phyloP scores from a whole-genome alignment of 2,888 invertebrate species.

The Cantharis rustica region DNA sequence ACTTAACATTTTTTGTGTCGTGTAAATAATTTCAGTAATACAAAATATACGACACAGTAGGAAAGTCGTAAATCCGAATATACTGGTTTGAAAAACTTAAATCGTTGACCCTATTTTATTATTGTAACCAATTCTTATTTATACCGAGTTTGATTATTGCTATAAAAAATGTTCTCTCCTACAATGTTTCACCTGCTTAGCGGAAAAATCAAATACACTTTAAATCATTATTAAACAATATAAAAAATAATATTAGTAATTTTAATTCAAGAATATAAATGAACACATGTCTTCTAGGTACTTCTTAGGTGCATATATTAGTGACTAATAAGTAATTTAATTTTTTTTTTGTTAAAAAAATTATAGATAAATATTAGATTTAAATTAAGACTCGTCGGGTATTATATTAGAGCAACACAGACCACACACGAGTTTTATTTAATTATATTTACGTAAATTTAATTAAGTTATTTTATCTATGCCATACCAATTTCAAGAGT shows the following conservation, averaged over 20 bases:
- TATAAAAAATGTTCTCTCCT: background rate
- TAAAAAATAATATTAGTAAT: slow-evolving; percentile 42
- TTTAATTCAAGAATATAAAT: slow-evolving; percentile 47
- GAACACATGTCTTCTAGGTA: slow-evolving; percentile 41
- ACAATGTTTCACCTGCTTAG: slow-evolving; percentile 36
- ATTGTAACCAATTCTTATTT: background rate
- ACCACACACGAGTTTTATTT: slow-evolving; percentile 30
- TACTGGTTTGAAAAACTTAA: slow-evolving; percentile 13
- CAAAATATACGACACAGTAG: background rate
- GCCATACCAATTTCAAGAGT: slow-evolving; percentile 23
- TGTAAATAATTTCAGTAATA: background rate
- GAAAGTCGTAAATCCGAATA: slow-evolving; percentile 12
- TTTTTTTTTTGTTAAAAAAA: slow-evolving; percentile 19
- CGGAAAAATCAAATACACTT: slow-evolving; percentile 40
- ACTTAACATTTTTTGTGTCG: background rate
- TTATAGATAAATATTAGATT: slow-evolving; percentile 23
- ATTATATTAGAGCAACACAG: slow-evolving; percentile 3
- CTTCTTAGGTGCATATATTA: slow-evolving; percentile 30
- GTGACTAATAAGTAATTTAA: slow-evolving; percentile 30
- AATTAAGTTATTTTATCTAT: slow-evolving; percentile 29
- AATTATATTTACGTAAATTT: slow-evolving; percentile 28
- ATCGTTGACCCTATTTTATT: background rate
- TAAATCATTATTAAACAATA: slow-evolving; percentile 37
- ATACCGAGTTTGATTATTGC: background rate
- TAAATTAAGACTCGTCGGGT: background rate